phyloP scores from a whole-genome alignment of 2,113 vertebrate species.

The Clarias batrachus region DNA sequence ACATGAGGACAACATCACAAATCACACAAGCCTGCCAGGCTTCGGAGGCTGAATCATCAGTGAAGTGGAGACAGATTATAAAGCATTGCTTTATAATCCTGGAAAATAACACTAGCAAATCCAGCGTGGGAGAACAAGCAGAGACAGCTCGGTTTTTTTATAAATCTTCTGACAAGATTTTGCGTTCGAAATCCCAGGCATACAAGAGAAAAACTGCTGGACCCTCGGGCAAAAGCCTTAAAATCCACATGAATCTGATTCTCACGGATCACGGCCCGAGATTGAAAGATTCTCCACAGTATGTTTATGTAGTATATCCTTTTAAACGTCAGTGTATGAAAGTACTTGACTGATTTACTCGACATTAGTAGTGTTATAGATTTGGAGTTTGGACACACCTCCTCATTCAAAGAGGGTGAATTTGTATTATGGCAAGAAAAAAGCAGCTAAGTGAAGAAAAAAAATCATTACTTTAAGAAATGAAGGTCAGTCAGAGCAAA shows the following conservation, averaged over 20 bases:
- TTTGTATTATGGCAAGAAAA: too few species aligned
- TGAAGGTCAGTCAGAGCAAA: too few species aligned
- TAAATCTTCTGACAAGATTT: neutral
- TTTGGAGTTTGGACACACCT: too few species aligned
- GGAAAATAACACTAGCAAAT: neutral
- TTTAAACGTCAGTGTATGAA: neutral
- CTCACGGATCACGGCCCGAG: too few species aligned
- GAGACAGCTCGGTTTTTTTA: neutral
- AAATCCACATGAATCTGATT: neutral
- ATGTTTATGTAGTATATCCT: neutral
- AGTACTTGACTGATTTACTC: neutral
- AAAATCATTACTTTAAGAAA: too few species aligned
- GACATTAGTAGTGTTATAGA: neutral
- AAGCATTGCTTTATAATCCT: neutral
- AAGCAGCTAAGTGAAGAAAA: too few species aligned
- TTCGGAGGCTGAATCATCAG: neutral
- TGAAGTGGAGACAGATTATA: neutral
- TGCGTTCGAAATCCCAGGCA: slow-evolving; percentile 1
- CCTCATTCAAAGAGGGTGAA: too few species aligned
- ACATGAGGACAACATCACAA: slow-evolving; percentile 26
- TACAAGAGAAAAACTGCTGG: neutral
- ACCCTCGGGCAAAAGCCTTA: neutral
- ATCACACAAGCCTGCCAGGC: slow-evolving; percentile 19
- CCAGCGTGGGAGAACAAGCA: neutral
- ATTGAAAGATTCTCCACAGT: too few species aligned